Conservation (phyloP, 2,797 vertebrate genomes). For the Pelobates cultripes region DNA sequence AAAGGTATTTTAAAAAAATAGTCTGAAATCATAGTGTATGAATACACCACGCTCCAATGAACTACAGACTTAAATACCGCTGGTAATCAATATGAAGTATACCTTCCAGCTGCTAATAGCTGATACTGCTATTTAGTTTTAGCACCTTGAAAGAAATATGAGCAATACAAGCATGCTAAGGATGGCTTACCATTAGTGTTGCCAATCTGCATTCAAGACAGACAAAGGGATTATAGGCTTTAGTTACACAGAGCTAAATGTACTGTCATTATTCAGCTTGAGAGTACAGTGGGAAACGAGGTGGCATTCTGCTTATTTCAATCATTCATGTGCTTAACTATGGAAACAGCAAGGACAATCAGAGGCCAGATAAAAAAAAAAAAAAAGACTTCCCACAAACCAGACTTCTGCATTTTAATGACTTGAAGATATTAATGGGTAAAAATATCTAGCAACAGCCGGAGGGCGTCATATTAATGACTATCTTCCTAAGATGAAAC, state of each 20-base stretch:
- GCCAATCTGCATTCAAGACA: constrained; percentile 49
- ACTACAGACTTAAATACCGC: constrained; percentile 23
- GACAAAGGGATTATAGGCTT: constrained; percentile 53
- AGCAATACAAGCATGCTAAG: constrained; percentile 39
- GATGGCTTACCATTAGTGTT: constrained; percentile 51
- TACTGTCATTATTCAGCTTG: constrained; percentile 50
- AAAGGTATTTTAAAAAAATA: background rate
- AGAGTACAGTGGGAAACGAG: constrained; percentile 39
- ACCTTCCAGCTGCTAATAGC: constrained; percentile 38
- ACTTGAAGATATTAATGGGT: constrained; percentile 39
- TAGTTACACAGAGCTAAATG: constrained; percentile 51
- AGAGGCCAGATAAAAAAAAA: constrained; percentile 27
- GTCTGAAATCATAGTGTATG: background rate
- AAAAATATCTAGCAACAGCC: constrained; percentile 38
- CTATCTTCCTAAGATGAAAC: constrained; percentile 32
- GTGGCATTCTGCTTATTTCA: constrained; percentile 29
- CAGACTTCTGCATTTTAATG: constrained; percentile 31
- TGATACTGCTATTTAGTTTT: constrained; percentile 44
- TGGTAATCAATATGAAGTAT: constrained; percentile 36
- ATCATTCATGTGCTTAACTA: constrained; percentile 44
- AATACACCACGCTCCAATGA: background rate
- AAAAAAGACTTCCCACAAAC: background rate
- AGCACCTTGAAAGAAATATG: constrained; percentile 42
- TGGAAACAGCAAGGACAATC: constrained; percentile 46
- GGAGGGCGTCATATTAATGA: constrained; percentile 41